Conservation (phyloP, 2,888 invertebrate species). For the Podabrus alpinus region DNA sequence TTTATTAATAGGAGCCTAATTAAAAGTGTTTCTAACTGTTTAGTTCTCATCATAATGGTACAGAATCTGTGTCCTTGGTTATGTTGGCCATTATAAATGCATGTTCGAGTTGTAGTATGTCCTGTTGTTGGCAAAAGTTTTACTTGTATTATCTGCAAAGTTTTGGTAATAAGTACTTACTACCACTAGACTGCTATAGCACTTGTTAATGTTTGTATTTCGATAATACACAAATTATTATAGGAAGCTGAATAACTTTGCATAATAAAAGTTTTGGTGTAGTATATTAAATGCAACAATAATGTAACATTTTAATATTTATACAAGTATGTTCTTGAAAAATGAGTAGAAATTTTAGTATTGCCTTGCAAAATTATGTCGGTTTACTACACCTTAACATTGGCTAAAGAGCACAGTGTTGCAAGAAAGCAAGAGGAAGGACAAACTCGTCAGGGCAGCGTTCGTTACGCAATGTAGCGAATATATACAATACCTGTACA, state of each 20-base stretch:
- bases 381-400: constrained; percentile 35
- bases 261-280: background rate
- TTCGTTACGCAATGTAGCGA: constrained; percentile 50
- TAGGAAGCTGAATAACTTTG: background rate
- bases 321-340: constrained; percentile 3
- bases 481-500: constrained; percentile 48
- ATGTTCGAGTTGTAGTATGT: background rate
- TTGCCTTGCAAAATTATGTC: constrained; percentile 5
- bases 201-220: background rate
- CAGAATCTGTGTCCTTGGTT: background rate
- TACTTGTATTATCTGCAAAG: background rate
- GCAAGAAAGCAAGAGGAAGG: constrained; percentile 47
- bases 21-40: background rate
- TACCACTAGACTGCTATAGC: background rate
- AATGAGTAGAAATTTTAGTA: background rate
- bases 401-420: constrained; percentile 28
- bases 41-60: background rate
- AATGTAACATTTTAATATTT: background rate
- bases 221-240: background rate
- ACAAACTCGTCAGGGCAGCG: constrained; percentile 42
- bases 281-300: background rate
- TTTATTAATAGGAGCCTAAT: too few species aligned
- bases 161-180: background rate
- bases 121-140: background rate
- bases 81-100: background rate